Evolutionary conservation across 2,888 invertebrate species (phyloP).

Genomic region (Urechis unicinctus): DNA sequence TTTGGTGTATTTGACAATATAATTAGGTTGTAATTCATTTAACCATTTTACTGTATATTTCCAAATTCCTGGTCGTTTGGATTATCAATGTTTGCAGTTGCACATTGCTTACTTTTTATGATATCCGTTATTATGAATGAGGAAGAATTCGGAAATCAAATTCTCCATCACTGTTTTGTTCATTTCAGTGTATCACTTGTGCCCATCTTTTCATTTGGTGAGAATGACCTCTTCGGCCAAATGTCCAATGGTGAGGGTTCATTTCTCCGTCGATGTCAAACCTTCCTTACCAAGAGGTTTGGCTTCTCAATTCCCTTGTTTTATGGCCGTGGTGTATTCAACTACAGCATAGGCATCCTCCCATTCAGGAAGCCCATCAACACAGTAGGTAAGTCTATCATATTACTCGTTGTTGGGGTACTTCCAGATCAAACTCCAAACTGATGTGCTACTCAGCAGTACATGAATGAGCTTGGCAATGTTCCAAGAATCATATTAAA

Average conservation of each 20-base stretch:
- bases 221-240: constrained; percentile 76
- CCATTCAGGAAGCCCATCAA: constrained; percentile 74
- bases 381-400: constrained; percentile 70
- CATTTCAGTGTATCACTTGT: constrained; percentile 64
- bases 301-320: constrained; percentile 51
- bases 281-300: constrained; percentile 13
- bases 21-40: background rate
- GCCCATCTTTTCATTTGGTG: constrained; percentile 82
- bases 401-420: background rate
- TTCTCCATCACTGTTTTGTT: background rate
- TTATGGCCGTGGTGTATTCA: constrained; percentile 73
- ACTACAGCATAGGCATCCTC: constrained; percentile 80
- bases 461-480: no score
- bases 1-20: background rate
- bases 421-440: no score
- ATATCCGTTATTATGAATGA: background rate
- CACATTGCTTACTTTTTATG: background rate
- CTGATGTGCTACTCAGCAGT: no score
- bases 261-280: constrained; percentile 30
- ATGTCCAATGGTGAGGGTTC: constrained; percentile 66
- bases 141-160: background rate
- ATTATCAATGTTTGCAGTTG: no score
- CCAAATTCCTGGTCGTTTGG: no score
- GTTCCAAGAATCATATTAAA: no score
- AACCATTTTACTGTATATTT: background rate